Base-by-base conservation (phyloP, 2,888 invertebrate species). In the Odiellus spinosus region DNA sequence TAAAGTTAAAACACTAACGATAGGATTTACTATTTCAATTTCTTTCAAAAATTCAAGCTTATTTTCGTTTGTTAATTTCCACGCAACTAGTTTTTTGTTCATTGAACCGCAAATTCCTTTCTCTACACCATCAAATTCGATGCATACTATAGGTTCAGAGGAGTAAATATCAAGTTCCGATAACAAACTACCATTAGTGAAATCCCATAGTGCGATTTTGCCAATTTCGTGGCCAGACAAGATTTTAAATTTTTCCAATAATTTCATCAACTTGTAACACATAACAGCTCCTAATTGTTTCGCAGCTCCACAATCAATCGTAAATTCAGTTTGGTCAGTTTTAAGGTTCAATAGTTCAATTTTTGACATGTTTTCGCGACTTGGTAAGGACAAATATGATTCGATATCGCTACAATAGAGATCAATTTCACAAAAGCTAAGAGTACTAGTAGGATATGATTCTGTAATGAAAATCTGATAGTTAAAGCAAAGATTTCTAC, bases 151-250 rank as follows among this genome's bases (percentile, higher is more conserved):
- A 14, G 44, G 42, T 18, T 47, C 51, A 2, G 42, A n/a, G 17
- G 52, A 48, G 34, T 42, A 50, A 12, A 46, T 50, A 26, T 26
- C 26, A 20, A 49, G 11, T 14, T 35, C 15, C 17, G 44, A 42
- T 12, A 48, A 18, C 35, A 48, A 46, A 3, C n/a, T 18, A 18
- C 17, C 21, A n/a, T 42, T n/a, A 32, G 33, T 42, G 18, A 17
- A 42, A 19, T 50, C 41, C 39, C 45, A 51, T 5, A 52, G 15
- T 14, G 26, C 12, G 18, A 55, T 21, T 17, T 15, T 18, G 32
- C 55, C 55, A 48, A 44, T 50, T 51, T 55, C 55, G 46, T 49
- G 53, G 10, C 53, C 53, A 40, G 40, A 21, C 19, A 52, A 15
- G 8, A 52, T 2, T 19, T 32, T 34, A 5, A 15, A 18, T 33